Evolutionary conservation across 2,888 invertebrate genomes (phyloP).

Genomic region (Azorinus chamasolen): DNA sequence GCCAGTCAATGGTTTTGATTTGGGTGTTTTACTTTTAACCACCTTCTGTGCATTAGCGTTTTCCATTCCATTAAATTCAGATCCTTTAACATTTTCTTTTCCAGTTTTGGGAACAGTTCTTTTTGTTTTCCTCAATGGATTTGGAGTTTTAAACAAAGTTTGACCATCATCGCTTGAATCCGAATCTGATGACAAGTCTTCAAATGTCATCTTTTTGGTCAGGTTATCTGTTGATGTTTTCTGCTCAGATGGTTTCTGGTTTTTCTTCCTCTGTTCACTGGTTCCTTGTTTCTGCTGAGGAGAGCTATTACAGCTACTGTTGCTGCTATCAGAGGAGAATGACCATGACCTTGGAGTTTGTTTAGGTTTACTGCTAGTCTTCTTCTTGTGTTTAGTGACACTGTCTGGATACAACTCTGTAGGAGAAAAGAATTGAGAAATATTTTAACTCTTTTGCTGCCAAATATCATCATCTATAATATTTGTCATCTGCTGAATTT

Average conservation of each 20-base stretch:
- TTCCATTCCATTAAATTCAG: too few relatives aligned
- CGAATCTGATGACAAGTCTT: background rate
- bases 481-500: too few relatives aligned
- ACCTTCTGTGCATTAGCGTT: too few relatives aligned
- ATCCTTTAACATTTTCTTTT: background rate
- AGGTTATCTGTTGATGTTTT: background rate
- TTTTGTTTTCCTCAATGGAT: slow-evolving; percentile 22
- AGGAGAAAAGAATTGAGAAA: too few relatives aligned
- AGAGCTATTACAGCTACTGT: background rate
- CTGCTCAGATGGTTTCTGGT: background rate
- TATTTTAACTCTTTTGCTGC: too few relatives aligned
- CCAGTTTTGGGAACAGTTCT: background rate
- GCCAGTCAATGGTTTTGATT: background rate
- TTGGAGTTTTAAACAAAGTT: slow-evolving; percentile 49
- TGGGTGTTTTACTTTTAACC: too few relatives aligned
- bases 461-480: too few relatives aligned
- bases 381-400: slow-evolving; percentile 57
- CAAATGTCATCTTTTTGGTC: too few relatives aligned
- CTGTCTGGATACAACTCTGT: slow-evolving; percentile 48
- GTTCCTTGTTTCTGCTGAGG: background rate
- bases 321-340: slow-evolving; percentile 34
- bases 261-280: background rate
- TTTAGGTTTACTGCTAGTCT: background rate
- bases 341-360: slow-evolving; percentile 21
- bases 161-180: slow-evolving; percentile 2